Evolutionary conservation across 2,888 invertebrate genomes (phyloP).

Genomic region (Omphaloscelis lunosa): DNA sequence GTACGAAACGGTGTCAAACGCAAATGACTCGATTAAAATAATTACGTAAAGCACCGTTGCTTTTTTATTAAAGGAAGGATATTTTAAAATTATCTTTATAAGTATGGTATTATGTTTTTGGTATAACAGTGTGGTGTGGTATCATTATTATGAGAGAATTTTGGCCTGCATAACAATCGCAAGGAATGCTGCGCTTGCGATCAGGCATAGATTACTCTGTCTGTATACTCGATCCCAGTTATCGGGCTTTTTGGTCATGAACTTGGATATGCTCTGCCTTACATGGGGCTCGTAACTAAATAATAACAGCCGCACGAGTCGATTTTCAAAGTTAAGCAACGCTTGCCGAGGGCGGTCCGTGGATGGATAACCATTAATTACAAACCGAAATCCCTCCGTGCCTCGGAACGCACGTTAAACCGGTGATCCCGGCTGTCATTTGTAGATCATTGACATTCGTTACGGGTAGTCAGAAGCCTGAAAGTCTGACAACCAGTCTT

Average conservation of each 20-base stretch:
- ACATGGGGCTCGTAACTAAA: background rate
- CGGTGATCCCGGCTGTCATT: no score
- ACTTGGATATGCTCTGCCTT: background rate
- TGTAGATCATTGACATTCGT: no score
- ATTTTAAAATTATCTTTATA: constrained; percentile 28
- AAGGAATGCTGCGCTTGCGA: constrained; percentile 5
- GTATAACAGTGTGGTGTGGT: constrained; percentile 1
- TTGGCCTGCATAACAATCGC: background rate
- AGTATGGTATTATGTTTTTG: constrained; percentile 12
- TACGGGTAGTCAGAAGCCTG: no score
- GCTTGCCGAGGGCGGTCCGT: no score
- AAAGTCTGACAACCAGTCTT: no score
- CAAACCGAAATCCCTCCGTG: no score
- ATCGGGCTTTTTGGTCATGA: background rate
- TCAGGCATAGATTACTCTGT: background rate
- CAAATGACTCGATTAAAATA: constrained; percentile 55
- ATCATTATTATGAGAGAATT: constrained; percentile 17
- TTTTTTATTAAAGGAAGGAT: constrained; percentile 35
- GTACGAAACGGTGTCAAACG: constrained; percentile 35
- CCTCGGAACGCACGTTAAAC: no score
- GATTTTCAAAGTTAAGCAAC: no score
- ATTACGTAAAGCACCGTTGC: constrained; percentile 55
- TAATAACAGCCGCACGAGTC: no score
- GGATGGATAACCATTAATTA: no score
- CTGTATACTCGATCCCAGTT: background rate